Evolutionary conservation across 1,140 invertebrate genomes (phyloP).

Genomic region (Aphidius gifuensis): DNA sequence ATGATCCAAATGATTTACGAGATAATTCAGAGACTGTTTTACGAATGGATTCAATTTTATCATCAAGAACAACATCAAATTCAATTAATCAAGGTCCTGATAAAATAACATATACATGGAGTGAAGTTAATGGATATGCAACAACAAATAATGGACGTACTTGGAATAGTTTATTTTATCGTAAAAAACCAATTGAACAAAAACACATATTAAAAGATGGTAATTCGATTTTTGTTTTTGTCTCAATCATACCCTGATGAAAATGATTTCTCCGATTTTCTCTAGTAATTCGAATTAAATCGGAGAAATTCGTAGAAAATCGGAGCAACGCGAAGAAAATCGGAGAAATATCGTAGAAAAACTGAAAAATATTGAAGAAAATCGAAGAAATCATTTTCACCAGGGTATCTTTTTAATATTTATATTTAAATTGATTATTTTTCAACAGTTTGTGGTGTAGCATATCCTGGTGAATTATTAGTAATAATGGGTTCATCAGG

Average conservation of each 20-base stretch:
- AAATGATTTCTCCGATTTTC: no score
- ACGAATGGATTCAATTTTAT: slow-evolving; percentile 31
- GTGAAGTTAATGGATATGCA: slow-evolving; percentile 41
- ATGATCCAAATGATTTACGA: slow-evolving; percentile 7
- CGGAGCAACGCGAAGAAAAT: no score
- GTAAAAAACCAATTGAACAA: slow-evolving; percentile 32
- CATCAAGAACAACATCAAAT: slow-evolving; percentile 14
- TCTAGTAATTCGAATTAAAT: no score
- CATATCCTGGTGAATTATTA: slow-evolving; percentile 83
- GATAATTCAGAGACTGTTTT: slow-evolving; percentile 23
- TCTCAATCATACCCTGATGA: no score
- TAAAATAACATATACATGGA: slow-evolving; percentile 44
- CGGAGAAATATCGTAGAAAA: no score
- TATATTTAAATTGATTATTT: not conserved
- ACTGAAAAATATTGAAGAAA: no score
- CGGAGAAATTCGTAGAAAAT: no score
- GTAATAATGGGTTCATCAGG: slow-evolving; percentile 94
- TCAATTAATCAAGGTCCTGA: slow-evolving; percentile 22
- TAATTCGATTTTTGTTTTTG: slow-evolving; percentile 11
- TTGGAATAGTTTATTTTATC: slow-evolving; percentile 30
- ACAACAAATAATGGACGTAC: slow-evolving; percentile 30
- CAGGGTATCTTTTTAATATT: no score
- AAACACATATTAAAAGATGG: slow-evolving; percentile 44
- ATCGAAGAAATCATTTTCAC: no score
- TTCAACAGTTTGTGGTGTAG: slow-evolving; percentile 75